phyloP scores from a whole-genome alignment of 2,113 vertebrate genomes.

The Talpa occidentalis region DNA sequence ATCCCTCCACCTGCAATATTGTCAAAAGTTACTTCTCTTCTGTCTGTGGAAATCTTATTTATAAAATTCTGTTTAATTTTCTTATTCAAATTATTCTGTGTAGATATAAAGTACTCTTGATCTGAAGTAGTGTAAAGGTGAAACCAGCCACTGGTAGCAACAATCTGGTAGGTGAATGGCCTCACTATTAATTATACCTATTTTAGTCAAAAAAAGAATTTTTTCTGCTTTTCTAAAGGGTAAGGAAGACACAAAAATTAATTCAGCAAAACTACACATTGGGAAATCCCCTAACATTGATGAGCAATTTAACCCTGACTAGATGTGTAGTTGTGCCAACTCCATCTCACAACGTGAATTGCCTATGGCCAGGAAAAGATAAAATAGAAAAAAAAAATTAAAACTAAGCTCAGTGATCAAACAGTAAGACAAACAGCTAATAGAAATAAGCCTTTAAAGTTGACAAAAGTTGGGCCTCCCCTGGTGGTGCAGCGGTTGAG shows the following conservation, averaged over 20 bases:
- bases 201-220: not conserved
- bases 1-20: not conserved
- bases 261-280: not conserved
- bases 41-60: constrained; percentile 15
- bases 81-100: constrained; percentile 23
- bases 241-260: not conserved
- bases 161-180: not conserved
- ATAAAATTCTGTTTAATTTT: constrained; percentile 42
- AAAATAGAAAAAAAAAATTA: not conserved
- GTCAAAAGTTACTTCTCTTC: constrained; percentile 13
- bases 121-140: not conserved
- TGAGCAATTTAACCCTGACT: not conserved
- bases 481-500: too few relatives aligned
- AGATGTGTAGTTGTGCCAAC: not conserved
- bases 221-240: not conserved
- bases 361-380: not conserved
- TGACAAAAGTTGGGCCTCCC: too few relatives aligned
- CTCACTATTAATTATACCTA: constrained; percentile 9
- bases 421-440: not conserved
- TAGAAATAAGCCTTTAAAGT: not conserved
- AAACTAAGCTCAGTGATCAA: not conserved
- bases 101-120: not conserved
- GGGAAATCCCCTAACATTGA: not conserved
- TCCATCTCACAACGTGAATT: not conserved
- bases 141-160: not conserved